A percentile compares a stretch with the other conserved stretches of the same genome.
These are phyloP conservation scores for Melopsittacus undulatus DNA, from an alignment of 2,797 vertebrate species.

Conservation along the genomic window DNA sequence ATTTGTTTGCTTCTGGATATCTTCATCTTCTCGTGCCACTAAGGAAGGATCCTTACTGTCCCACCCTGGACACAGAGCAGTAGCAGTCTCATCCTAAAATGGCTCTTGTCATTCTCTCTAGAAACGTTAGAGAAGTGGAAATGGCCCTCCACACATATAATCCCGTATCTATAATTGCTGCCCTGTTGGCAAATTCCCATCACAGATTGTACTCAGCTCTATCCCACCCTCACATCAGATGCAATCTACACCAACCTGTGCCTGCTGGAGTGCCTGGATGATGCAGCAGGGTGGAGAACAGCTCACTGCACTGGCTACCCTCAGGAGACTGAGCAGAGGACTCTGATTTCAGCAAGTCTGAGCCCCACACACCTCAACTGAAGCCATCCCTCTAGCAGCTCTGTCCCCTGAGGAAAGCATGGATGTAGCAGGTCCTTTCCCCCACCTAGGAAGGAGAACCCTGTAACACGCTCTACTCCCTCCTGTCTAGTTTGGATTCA, in stretches of 20 bases:
- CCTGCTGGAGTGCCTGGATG: background rate
- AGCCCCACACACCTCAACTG: accelerated
- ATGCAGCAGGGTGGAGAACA: background rate
- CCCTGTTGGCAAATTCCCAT: constrained; percentile 17
- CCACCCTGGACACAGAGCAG: background rate
- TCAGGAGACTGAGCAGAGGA: background rate
- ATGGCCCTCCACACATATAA: background rate
- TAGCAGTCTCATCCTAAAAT: background rate
- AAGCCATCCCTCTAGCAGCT: background rate
- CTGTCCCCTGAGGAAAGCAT: background rate
- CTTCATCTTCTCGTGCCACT: background rate
- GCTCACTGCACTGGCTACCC: background rate
- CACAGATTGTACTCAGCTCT: constrained; percentile 35
- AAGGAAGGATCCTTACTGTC: background rate
- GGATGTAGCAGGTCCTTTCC: background rate
- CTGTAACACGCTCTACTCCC: background rate
- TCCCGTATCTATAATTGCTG: constrained; percentile 12
- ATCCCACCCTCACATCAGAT: constrained; percentile 56
- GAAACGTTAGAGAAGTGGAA: background rate
- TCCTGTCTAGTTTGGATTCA: background rate
- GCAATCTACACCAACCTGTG: constrained; percentile 21
- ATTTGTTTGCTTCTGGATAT: background rate
- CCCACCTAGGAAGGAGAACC: background rate
- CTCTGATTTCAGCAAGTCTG: background rate
- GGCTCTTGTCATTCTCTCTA: background rate